Percentiles rank a stretch among this genome's conserved stretches.
phyloP scores from a whole-genome alignment of 2,797 vertebrate species.

The Basileuterus tristriatus region DNA sequence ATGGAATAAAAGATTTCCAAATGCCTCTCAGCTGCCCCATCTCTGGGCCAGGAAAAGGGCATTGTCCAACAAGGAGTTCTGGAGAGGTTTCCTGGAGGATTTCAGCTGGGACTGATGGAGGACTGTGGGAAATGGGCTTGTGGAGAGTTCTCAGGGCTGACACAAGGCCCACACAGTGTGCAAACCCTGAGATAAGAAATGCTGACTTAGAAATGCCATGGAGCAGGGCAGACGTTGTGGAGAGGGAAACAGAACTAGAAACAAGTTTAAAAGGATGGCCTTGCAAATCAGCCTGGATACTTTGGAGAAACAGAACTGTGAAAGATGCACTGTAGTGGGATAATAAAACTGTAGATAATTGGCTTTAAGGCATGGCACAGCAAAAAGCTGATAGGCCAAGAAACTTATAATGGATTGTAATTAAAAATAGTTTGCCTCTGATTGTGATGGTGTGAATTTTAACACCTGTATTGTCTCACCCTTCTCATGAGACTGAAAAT shows the following conservation, averaged over 20 bases:
- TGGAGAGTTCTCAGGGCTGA: not conserved
- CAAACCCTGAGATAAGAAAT: not conserved
- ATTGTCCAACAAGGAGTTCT: not conserved
- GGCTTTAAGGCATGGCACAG: not conserved
- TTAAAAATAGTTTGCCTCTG: not conserved
- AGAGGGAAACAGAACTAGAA: not conserved
- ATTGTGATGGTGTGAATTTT: not conserved
- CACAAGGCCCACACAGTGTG: not conserved
- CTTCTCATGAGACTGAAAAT: not conserved
- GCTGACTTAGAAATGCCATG: not conserved
- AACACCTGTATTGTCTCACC: not conserved
- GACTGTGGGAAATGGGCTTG: not conserved
- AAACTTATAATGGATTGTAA: not conserved
- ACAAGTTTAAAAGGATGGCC: not conserved
- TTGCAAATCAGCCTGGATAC: not conserved
- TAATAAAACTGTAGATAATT: not conserved
- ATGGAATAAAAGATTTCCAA: not conserved
- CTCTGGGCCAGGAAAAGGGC: not conserved
- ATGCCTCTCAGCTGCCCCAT: not conserved
- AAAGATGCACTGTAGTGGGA: not conserved
- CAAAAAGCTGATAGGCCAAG: not conserved
- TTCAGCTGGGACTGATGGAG: not conserved
- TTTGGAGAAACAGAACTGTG: not conserved
- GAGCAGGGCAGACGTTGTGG: not conserved
- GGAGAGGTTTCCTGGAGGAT: not conserved